Conservation (phyloP, 2,888 invertebrate genomes). For the Geophilus truncorum region DNA sequence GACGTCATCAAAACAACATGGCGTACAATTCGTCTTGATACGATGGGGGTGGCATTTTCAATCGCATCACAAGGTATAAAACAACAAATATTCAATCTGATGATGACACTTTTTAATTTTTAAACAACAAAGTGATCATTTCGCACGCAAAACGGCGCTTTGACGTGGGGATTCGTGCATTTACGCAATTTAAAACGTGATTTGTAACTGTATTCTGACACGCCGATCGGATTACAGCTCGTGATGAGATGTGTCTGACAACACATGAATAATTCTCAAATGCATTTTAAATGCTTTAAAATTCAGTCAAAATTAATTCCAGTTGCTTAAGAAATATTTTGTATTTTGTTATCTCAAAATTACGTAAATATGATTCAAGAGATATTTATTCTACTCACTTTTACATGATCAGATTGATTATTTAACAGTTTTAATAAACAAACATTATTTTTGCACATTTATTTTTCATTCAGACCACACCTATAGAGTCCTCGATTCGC, state of each 20-base stretch:
- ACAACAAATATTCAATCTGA: background rate
- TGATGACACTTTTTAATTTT: background rate
- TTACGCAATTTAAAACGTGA: background rate
- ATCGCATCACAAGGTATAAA: constrained; percentile 4
- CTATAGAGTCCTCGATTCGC: background rate
- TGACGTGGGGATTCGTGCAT: background rate
- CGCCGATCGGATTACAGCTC: background rate
- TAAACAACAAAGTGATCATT: background rate
- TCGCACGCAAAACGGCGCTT: background rate
- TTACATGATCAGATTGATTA: background rate
- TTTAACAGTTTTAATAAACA: background rate
- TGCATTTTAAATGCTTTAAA: too few species aligned
- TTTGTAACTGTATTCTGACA: background rate
- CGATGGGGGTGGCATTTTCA: background rate
- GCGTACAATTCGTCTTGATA: background rate
- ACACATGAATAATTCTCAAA: background rate
- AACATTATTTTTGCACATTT: background rate
- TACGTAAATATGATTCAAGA: too few species aligned
- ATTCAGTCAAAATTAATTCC: too few species aligned
- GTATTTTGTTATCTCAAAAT: too few species aligned
- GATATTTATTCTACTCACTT: too few species aligned
- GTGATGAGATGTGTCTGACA: background rate
- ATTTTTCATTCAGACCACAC: background rate
- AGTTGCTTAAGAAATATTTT: too few species aligned
- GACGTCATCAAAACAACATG: background rate